A percentile compares a stretch with the other conserved stretches of the same genome.
phyloP scores from a whole-genome alignment of 2,888 invertebrate species.

The Drosophila acutilabella region DNA sequence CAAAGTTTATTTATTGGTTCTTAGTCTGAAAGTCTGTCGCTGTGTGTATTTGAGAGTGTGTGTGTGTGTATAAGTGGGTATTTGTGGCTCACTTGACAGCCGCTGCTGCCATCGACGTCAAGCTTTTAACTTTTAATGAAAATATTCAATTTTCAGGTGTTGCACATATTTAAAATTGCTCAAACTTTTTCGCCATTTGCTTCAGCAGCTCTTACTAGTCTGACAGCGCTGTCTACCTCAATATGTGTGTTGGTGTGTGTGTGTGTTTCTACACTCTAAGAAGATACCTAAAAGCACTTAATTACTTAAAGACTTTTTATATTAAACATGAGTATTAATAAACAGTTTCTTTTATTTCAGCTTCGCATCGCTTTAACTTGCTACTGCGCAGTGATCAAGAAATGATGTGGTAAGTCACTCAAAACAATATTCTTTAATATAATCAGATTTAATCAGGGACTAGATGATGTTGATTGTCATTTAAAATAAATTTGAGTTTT shows the following conservation, averaged over 20 bases:
- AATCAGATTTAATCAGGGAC: too few species aligned
- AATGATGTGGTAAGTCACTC: too few species aligned
- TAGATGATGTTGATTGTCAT: too few species aligned
- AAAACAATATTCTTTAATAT: too few species aligned
- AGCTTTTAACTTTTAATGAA: conserved; percentile 80
- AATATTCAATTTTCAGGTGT: conserved; percentile 79
- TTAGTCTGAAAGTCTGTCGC: conserved; percentile 17
- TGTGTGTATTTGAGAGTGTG: background rate
- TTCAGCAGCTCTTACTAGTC: conserved; percentile 7
- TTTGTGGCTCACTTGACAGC: conserved; percentile 50
- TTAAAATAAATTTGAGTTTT: too few species aligned
- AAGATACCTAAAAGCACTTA: too few species aligned
- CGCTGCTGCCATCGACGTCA: conserved; percentile 41
- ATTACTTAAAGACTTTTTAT: too few species aligned
- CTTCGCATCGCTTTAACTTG: too few species aligned
- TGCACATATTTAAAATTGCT: conserved; percentile 69
- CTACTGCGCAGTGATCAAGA: too few species aligned
- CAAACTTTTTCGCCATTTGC: conserved; percentile 44
- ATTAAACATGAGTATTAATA: too few species aligned
- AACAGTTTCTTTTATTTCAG: too few species aligned
- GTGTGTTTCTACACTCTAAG: conserved; percentile 13
- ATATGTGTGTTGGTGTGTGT: conserved; percentile 8
- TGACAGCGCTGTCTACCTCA: conserved; percentile 6
- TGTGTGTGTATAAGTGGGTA: conserved; percentile 11
- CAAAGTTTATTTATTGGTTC: conserved; percentile 76